Evolutionary conservation across 2,113 vertebrate genomes (phyloP).

Genomic region (Manacus vitellinus): DNA sequence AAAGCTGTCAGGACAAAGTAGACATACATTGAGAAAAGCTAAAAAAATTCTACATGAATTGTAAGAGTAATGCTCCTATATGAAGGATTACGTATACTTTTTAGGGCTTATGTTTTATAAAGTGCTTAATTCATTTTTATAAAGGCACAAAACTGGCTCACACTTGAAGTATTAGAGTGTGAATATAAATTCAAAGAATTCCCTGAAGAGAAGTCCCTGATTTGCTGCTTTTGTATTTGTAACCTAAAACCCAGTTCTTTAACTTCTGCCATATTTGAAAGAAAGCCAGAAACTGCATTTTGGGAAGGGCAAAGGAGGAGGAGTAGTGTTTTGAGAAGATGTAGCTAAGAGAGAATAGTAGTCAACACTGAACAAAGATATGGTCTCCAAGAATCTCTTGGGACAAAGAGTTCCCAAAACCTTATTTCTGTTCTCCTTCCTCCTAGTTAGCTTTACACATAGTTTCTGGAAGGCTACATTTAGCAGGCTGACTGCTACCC

Average conservation of each 20-base stretch:
- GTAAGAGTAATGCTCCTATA: neutral
- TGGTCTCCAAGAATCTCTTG: neutral
- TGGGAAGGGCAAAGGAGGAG: neutral
- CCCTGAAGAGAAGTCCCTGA: neutral
- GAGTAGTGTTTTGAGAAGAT: neutral
- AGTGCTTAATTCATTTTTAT: neutral
- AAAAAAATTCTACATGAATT: neutral
- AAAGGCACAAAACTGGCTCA: neutral
- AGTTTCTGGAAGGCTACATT: neutral
- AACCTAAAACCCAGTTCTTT: neutral
- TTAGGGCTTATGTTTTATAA: neutral
- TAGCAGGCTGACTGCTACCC: neutral
- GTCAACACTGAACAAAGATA: neutral
- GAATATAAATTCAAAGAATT: neutral
- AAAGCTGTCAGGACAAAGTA: slow-evolving; percentile 41
- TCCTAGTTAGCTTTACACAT: neutral
- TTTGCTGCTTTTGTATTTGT: neutral
- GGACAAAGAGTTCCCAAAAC: neutral
- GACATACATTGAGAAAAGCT: neutral
- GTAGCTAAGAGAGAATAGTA: neutral
- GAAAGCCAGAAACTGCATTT: neutral
- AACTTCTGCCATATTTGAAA: neutral
- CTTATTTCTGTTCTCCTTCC: neutral
- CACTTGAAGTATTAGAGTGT: neutral
- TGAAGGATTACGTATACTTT: neutral